These are phyloP conservation scores for Brassicogethes aeneus DNA, from an alignment of 2,888 invertebrate genomes.

Conservation along the genomic window DNA sequence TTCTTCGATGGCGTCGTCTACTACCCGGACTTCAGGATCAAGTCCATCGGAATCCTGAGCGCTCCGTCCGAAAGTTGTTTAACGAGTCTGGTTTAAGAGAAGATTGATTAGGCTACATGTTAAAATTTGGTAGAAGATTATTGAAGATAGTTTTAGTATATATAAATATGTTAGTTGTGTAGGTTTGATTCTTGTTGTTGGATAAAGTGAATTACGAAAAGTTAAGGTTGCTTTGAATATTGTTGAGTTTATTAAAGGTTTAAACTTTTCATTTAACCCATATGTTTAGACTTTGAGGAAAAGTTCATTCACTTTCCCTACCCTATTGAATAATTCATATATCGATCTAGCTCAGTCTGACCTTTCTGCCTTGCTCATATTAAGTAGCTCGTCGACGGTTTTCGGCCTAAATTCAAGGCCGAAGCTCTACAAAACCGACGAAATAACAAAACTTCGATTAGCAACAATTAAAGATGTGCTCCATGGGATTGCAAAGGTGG, in stretches of 20 bases:
- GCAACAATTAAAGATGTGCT: neutral
- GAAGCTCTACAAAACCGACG: slow-evolving; percentile 10
- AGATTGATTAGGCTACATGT: no score
- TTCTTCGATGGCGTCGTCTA: neutral
- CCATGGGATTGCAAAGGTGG: neutral
- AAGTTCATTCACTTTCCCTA: slow-evolving; percentile 42
- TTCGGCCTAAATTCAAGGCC: slow-evolving; percentile 31
- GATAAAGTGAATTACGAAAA: no score
- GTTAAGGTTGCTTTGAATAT: no score
- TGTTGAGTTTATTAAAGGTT: no score
- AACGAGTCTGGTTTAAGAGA: no score
- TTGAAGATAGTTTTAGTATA: no score
- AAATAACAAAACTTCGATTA: slow-evolving; percentile 1
- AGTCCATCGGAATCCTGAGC: neutral
- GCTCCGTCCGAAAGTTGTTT: neutral
- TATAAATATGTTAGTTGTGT: no score
- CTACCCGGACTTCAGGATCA: neutral
- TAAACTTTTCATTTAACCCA: slow-evolving; percentile 36
- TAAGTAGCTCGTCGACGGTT: slow-evolving; percentile 35
- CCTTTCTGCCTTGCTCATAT: slow-evolving; percentile 42
- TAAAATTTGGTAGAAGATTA: no score
- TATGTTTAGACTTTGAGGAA: slow-evolving; percentile 36
- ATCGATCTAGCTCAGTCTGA: slow-evolving; percentile 42
- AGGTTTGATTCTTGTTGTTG: no score
- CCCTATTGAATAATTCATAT: slow-evolving; percentile 44